Evolutionary conservation across 2,797 vertebrate species (phyloP), one percentile per base, ranked within the genome.

Genomic region (Cichlasoma orientale): DNA sequence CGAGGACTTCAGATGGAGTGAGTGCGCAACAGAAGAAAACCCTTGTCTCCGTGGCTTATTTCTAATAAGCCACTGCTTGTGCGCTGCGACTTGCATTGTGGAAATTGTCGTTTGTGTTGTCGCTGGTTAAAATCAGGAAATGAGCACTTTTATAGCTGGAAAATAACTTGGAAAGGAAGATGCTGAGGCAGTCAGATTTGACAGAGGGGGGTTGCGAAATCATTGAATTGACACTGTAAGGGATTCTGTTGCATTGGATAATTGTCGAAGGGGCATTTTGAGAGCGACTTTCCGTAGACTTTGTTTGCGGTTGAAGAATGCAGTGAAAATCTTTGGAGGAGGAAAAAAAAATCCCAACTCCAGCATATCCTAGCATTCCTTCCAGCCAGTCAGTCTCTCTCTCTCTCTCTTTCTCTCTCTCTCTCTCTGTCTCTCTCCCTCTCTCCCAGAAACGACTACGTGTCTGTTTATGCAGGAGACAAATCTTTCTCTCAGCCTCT

Each of bases 351-450:
- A 56, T 81, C 77, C 76, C 82, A 93, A 94, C 96, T 95, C 96
- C 96, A 96, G 95, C 96, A 95, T 95, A 95, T 89, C 96, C 96
- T 96, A 94, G 96, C 93, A 96, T 85, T 72, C 84, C 72, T 82
- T 74, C 59, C 59, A 66, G 59, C 38, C 59, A 44, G 59, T 21
- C 58, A 63, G 36, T 13, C 38, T 44, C 41, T 14, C 41, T 69
- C 81, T 71, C 79, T 21, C 83, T 69, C 82, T 68, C 82, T 69
- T 80, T 74, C 79, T 55, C 25, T 72, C 81, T 71, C 77, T 21
- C 83, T 69, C 84, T 68, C 82, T 69, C 82, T 76, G 79, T 55
- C 33, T 18, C 78, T 11, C 79, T 68, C 77, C 57, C 86, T 69
- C 74, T 56, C 84, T 68, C 84, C 79, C 87, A 89, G 91, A 92